Percentiles rank a stretch among this genome's conserved stretches.
Evolutionary conservation across 2,888 invertebrate species (phyloP).

Genomic region (Bombylius discolor): DNA sequence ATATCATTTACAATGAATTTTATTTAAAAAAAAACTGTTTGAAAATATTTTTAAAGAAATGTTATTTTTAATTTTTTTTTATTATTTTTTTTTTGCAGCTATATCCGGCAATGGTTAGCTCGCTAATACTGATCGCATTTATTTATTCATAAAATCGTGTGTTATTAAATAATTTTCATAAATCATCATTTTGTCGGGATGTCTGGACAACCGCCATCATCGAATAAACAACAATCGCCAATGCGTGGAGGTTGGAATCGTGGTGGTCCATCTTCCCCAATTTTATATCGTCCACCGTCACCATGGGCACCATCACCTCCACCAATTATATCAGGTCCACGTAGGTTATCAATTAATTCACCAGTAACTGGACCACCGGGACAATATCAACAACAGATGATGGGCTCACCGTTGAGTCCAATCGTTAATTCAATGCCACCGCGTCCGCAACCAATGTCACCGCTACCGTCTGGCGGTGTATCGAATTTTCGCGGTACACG

Average conservation of each 20-base stretch:
- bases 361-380: neutral
- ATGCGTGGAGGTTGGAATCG: constrained; percentile 29
- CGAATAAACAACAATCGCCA: constrained; percentile 23
- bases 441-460: constrained; percentile 35
- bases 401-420: constrained; percentile 21
- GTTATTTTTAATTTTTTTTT: neutral
- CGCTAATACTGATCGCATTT: neutral
- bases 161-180: neutral
- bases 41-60: too few species aligned
- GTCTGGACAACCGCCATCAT: neutral
- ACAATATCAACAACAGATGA: neutral
- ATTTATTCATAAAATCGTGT: neutral
- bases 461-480: constrained; percentile 40
- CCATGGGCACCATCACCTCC: constrained; percentile 64
- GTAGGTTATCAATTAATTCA: constrained; percentile 17
- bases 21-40: too few species aligned
- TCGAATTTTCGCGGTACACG: constrained; percentile 38
- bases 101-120: constrained; percentile 2
- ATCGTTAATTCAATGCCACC: constrained; percentile 14
- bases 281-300: constrained; percentile 59
- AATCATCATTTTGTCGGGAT: neutral
- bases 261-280: constrained; percentile 43
- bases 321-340: constrained; percentile 52
- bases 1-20: too few species aligned
- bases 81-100: constrained; percentile 4